Conservation (phyloP, 2,888 invertebrate species). For the Chalcosyrphus nemorum region DNA sequence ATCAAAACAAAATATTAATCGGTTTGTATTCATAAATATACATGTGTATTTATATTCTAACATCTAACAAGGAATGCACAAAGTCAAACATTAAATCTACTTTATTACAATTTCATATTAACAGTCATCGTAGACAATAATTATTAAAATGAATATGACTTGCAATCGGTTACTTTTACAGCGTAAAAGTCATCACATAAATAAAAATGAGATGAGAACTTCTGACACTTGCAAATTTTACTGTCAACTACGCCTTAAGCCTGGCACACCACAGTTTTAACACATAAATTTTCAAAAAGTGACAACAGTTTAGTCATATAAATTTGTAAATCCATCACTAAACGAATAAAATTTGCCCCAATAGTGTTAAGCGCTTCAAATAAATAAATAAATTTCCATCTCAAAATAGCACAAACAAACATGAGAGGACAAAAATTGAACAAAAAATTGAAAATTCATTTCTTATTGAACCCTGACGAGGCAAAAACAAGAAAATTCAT, state of each 20-base stretch:
- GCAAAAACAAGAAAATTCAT: conserved; percentile 7
- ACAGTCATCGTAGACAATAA: no score
- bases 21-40: no score
- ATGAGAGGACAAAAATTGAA: neutral
- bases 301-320: neutral
- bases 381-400: conserved; percentile 17
- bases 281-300: conserved; percentile 1
- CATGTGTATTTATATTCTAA: no score
- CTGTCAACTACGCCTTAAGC: neutral
- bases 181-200: neutral
- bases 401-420: conserved; percentile 17
- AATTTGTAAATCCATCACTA: neutral
- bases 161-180: no score
- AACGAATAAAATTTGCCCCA: neutral
- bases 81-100: no score
- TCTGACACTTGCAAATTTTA: neutral
- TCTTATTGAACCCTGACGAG: conserved; percentile 33
- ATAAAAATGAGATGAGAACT: neutral
- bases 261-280: neutral
- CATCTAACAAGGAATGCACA: no score
- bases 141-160: no score
- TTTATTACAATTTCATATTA: neutral
- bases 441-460: conserved; percentile 23
- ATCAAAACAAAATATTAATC: no score
- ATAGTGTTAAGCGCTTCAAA: neutral